Evolutionary conservation across 2,888 invertebrate genomes (phyloP).

Genomic region (Volucella inanis): DNA sequence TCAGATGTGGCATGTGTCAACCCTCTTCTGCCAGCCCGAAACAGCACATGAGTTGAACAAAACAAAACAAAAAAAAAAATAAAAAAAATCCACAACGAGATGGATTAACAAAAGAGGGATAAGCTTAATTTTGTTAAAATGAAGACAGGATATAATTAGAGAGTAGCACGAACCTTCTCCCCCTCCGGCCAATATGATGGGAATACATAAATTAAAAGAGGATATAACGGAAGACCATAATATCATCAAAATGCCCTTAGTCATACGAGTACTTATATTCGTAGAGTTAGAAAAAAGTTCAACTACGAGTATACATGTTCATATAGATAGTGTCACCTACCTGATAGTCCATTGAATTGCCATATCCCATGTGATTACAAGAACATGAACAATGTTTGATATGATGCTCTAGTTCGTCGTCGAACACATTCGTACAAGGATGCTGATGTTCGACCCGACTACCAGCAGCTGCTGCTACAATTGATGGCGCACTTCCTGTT

Average conservation of each 20-base stretch:
- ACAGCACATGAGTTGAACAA: not conserved
- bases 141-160: conserved; percentile 67
- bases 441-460: conserved; percentile 59
- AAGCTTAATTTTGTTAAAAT: conserved; percentile 62
- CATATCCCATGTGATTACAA: conserved; percentile 97
- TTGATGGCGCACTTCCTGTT: conserved; percentile 73
- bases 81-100: conserved; percentile 12
- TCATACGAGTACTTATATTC: too few species aligned
- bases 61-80: not conserved
- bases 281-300: too few species aligned
- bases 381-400: conserved; percentile 95
- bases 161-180: conserved; percentile 3
- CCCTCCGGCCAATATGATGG: not conserved
- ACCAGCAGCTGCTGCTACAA: conserved; percentile 52
- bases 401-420: conserved; percentile 93
- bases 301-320: too few species aligned
- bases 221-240: conserved; percentile 8
- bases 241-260: too few species aligned
- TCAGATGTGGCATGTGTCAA: conserved; percentile 49
- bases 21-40: conserved; percentile 47
- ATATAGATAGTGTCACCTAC: conserved; percentile 81
- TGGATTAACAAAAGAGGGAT: conserved; percentile 37
- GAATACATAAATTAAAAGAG: conserved; percentile 3
- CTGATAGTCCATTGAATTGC: conserved; percentile 96
- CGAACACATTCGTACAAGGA: conserved; percentile 82